These are phyloP conservation scores for Eupithecia exiguata DNA, from an alignment of 2,888 invertebrate genomes.

Conservation along the genomic window DNA sequence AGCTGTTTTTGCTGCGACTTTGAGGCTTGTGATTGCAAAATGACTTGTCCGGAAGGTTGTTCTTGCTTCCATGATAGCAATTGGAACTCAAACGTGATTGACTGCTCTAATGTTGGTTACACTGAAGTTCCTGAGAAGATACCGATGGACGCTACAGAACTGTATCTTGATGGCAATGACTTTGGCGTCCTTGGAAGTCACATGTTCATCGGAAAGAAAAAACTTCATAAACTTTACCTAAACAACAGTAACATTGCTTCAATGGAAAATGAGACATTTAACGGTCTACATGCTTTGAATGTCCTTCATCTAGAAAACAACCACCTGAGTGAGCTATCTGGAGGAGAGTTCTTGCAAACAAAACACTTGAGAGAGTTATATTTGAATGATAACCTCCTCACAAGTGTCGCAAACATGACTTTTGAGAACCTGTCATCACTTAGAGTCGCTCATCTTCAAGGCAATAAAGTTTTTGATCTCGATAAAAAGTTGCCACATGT, in stretches of 20 bases:
- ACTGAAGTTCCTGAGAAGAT: conserved; percentile 89
- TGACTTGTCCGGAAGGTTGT: conserved; percentile 93
- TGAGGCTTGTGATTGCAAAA: conserved; percentile 94
- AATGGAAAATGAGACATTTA: conserved; percentile 91
- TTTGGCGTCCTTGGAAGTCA: conserved; percentile 90
- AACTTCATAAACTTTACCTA: conserved; percentile 89
- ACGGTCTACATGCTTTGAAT: conserved; percentile 88
- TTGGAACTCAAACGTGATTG: conserved; percentile 92
- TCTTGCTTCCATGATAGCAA: conserved; percentile 93
- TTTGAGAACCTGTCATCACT: conserved; percentile 89
- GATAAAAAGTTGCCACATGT: conserved; percentile 86
- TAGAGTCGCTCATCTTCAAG: conserved; percentile 88
- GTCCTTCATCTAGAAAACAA: conserved; percentile 91
- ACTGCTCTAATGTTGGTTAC: conserved; percentile 90
- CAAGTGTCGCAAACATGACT: conserved; percentile 88
- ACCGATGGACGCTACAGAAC: conserved; percentile 94
- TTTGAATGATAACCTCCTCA: conserved; percentile 90
- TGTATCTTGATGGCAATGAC: conserved; percentile 92
- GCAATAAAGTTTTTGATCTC: conserved; percentile 89
- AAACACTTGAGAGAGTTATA: conserved; percentile 90
- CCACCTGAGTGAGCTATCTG: conserved; percentile 87
- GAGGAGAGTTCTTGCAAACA: conserved; percentile 91
- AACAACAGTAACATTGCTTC: conserved; percentile 90
- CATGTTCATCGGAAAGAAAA: conserved; percentile 93
- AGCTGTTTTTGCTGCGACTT: conserved; percentile 94